phyloP scores from a whole-genome alignment of 2,113 vertebrate genomes.

The Gymnogyps californianus region DNA sequence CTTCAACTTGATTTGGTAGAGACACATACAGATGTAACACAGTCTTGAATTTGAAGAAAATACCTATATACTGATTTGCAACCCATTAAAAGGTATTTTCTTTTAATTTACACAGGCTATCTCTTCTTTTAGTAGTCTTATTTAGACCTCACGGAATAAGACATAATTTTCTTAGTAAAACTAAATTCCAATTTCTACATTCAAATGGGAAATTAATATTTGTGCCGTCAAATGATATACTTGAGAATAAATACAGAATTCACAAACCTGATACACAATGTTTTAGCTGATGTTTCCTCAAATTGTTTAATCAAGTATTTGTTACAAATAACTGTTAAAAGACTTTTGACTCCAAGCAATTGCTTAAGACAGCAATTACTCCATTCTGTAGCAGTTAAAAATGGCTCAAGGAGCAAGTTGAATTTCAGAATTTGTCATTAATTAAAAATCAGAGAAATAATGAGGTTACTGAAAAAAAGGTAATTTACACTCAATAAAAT shows the following conservation, averaged over 20 bases:
- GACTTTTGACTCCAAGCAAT: background rate
- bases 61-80: background rate
- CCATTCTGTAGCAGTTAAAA: background rate
- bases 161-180: background rate
- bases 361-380: background rate
- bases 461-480: background rate
- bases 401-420: rapidly evolving
- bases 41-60: background rate
- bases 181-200: background rate
- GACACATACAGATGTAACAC: background rate
- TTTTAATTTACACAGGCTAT: background rate
- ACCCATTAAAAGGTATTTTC: background rate
- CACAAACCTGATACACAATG: background rate
- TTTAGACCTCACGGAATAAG: background rate
- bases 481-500: background rate
- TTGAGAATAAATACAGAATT: background rate
- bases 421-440: background rate
- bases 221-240: background rate
- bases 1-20: background rate
- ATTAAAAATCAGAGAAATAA: background rate
- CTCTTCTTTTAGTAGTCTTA: background rate
- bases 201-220: background rate
- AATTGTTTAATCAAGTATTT: background rate
- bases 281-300: background rate
- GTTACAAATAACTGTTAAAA: background rate